A percentile compares a stretch with the other conserved stretches of the same genome.
Conservation (phyloP, 2,888 invertebrate species). For the Fragum sueziense region DNA sequence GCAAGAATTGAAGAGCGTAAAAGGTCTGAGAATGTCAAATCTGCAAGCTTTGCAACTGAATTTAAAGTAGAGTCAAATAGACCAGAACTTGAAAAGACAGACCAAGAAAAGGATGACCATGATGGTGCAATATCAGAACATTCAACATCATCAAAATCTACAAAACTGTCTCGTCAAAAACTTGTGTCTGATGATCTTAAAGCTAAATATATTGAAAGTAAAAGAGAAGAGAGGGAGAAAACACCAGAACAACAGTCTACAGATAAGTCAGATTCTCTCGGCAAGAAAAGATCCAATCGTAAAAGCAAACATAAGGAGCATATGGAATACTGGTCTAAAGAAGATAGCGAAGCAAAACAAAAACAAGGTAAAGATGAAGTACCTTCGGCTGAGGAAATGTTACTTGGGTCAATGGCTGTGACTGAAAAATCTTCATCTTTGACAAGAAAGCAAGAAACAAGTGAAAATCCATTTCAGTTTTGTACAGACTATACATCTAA, state of each 20-base stretch:
- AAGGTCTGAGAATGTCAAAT: constrained; percentile 35
- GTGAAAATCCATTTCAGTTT: constrained; percentile 55
- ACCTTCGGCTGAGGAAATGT: constrained; percentile 49
- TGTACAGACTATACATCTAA: constrained; percentile 48
- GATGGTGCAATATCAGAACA: neutral
- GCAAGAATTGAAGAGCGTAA: constrained; percentile 52
- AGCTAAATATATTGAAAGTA: constrained; percentile 56
- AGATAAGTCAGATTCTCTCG: constrained; percentile 19
- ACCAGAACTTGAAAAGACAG: neutral
- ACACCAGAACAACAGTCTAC: constrained; percentile 26
- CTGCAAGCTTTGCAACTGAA: constrained; percentile 52
- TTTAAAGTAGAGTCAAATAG: constrained; percentile 40
- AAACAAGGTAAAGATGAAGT: constrained; percentile 27
- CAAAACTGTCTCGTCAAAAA: constrained; percentile 57
- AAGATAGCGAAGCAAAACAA: constrained; percentile 23
- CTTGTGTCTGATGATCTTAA: constrained; percentile 60
- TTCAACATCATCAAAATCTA: constrained; percentile 29
- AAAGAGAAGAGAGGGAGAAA: constrained; percentile 49
- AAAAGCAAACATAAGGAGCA: constrained; percentile 46
- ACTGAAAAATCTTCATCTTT: constrained; percentile 29
- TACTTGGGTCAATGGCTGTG: constrained; percentile 34
- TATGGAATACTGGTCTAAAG: constrained; percentile 47
- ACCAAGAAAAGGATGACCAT: neutral
- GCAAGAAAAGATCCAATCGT: constrained; percentile 40
- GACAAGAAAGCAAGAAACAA: constrained; percentile 31